Conservation (phyloP, 2,113 vertebrate genomes). For the Austrofundulus limnaeus region DNA sequence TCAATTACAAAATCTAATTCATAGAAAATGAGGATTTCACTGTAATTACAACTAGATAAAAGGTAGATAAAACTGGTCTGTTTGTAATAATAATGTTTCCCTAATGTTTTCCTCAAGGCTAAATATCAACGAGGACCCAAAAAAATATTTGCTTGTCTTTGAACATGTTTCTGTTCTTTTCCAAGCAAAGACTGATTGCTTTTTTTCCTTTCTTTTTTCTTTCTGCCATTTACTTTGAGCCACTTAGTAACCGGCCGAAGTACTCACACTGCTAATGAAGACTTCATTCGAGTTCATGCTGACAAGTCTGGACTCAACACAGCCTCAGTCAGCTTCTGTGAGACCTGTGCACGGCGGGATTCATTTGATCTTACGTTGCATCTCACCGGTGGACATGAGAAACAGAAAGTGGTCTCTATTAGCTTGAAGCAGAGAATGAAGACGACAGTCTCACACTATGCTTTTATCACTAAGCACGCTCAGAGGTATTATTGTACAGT, state of each 20-base stretch:
- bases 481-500: not conserved
- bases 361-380: constrained; percentile 37
- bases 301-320: constrained; percentile 33
- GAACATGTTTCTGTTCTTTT: constrained; percentile 9
- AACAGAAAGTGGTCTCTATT: constrained; percentile 38
- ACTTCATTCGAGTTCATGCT: constrained; percentile 41
- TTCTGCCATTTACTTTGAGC: constrained; percentile 33
- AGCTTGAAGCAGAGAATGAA: constrained; percentile 50
- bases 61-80: not conserved
- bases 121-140: not conserved
- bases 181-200: constrained; percentile 5
- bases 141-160: not conserved
- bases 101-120: not conserved
- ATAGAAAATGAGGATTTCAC: not conserved
- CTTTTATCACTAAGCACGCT: constrained; percentile 1
- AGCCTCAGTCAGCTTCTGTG: constrained; percentile 10
- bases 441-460: constrained; percentile 33
- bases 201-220: constrained; percentile 21
- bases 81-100: not conserved
- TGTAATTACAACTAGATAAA: too few relatives aligned
- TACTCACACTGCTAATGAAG: constrained; percentile 38
- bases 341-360: constrained; percentile 27
- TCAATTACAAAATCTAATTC: too few relatives aligned
- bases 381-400: constrained; percentile 52
- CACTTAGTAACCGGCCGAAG: constrained; percentile 16